Percentiles rank a stretch among this genome's conserved stretches.
Evolutionary conservation across 2,888 invertebrate genomes (phyloP).

Genomic region (Resseliella maxima): DNA sequence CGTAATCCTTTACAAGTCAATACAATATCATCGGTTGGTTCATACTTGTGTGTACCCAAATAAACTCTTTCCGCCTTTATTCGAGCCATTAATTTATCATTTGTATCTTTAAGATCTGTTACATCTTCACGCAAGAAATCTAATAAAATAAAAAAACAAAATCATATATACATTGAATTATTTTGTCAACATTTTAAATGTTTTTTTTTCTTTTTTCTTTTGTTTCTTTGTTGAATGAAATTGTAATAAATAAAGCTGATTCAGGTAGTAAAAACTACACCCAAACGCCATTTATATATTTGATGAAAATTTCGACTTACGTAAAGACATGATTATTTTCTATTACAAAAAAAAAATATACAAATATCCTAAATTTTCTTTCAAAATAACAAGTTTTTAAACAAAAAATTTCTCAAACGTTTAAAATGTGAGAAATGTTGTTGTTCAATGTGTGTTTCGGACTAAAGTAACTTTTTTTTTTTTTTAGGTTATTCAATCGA

Average conservation of each 20-base stretch:
- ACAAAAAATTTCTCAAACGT: not conserved
- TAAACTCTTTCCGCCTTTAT: slow-evolving; percentile 71
- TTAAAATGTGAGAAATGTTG: not conserved
- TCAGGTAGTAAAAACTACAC: not conserved
- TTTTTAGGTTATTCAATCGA: slow-evolving; percentile 35
- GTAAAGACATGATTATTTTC: no score
- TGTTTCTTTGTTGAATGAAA: slow-evolving; percentile 21
- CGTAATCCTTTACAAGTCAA: slow-evolving; percentile 72
- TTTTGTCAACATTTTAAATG: no score
- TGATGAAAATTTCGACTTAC: no score
- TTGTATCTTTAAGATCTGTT: slow-evolving; percentile 67
- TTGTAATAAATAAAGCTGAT: not conserved
- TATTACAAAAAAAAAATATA: no score
- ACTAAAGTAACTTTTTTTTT: slow-evolving; percentile 1
- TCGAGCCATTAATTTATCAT: slow-evolving; percentile 69
- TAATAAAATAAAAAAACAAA: slow-evolving; percentile 61
- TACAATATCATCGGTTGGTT: slow-evolving; percentile 76
- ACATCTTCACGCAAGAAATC: slow-evolving; percentile 71
- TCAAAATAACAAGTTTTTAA: not conserved
- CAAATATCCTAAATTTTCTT: not conserved
- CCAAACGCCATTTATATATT: not conserved
- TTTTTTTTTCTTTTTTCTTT: no score
- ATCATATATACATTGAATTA: not conserved
- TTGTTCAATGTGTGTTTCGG: slow-evolving; percentile 43
- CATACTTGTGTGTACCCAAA: slow-evolving; percentile 86